Percentiles rank a stretch among this genome's conserved stretches.
These are phyloP conservation scores for Drosophila nannoptera DNA, from an alignment of 1,140 invertebrate species.

Conservation along the genomic window DNA sequence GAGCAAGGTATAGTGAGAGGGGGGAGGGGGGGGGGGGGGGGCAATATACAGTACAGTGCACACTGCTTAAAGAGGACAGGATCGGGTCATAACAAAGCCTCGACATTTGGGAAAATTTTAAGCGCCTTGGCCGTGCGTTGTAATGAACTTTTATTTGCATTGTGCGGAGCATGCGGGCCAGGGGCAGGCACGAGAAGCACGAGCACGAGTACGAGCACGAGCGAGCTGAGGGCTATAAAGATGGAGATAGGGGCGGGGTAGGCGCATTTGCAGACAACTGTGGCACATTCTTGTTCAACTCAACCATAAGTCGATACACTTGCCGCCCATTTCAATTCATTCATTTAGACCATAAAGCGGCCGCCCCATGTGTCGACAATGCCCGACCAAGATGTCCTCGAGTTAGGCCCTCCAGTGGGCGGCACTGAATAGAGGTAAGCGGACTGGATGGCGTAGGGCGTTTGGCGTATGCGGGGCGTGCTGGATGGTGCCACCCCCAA, in stretches of 20 bases:
- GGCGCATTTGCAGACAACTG: constrained; percentile 39
- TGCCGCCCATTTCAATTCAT: constrained; percentile 75
- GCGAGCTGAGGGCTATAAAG: not conserved
- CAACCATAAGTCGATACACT: constrained; percentile 71
- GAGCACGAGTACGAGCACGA: constrained; percentile 5
- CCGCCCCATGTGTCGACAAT: constrained; percentile 21
- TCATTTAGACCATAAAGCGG: constrained; percentile 65
- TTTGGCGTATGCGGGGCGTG: too few species aligned
- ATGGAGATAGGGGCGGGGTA: too few species aligned
- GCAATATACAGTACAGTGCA: constrained; percentile 4
- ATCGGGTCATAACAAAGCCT: constrained; percentile 48
- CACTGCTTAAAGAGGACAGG: constrained; percentile 11
- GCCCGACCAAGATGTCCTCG: constrained; percentile 17
- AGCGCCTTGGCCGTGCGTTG: constrained; percentile 64
- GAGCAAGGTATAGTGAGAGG: too few species aligned
- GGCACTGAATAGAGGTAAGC: too few species aligned
- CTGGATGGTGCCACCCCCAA: constrained; percentile 32
- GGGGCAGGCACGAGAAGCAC: not conserved
- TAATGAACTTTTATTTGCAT: constrained; percentile 77
- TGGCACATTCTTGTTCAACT: constrained; percentile 46
- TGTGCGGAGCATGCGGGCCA: constrained; percentile 33
- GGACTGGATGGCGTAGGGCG: not conserved
- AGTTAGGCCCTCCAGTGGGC: constrained; percentile 1
- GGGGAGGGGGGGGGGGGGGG: constrained; percentile 6
- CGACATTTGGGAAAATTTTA: constrained; percentile 47